phyloP scores from a whole-genome alignment of 2,797 vertebrate genomes.

The Synanceia verrucosa region DNA sequence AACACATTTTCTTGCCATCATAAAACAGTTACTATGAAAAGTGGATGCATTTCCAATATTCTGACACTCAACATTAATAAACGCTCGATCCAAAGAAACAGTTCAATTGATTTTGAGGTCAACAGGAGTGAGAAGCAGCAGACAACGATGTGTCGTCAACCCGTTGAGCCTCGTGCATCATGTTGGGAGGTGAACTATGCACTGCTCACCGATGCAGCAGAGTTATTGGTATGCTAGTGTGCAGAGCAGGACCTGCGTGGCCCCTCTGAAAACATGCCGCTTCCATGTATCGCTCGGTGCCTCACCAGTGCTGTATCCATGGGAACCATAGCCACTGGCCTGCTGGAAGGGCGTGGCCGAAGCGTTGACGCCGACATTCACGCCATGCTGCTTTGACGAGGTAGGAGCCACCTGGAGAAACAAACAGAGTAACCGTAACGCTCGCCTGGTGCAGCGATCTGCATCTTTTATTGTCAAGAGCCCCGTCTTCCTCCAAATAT shows the following conservation, averaged over 20 bases:
- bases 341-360: slow-evolving; percentile 96
- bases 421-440: background rate
- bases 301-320: slow-evolving; percentile 97
- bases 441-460: no score
- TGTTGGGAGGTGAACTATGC: slow-evolving; percentile 44
- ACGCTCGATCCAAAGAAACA: slow-evolving; percentile 4
- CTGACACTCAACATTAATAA: background rate
- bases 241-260: slow-evolving; percentile 38
- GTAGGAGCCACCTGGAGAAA: slow-evolving; percentile 92
- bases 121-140: slow-evolving; percentile 17
- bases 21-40: background rate
- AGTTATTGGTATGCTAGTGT: slow-evolving; percentile 28
- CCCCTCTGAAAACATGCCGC: slow-evolving; percentile 26
- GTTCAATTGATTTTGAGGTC: slow-evolving; percentile 14
- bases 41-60: background rate
- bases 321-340: slow-evolving; percentile 96
- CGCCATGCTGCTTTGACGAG: slow-evolving; percentile 98
- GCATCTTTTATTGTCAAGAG: no score
- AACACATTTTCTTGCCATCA: background rate
- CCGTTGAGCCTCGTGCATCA: slow-evolving; percentile 35
- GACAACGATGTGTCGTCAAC: slow-evolving; percentile 15
- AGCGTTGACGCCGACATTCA: slow-evolving; percentile 96
- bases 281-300: slow-evolving; percentile 31
- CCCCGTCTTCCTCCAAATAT: no score
- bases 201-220: slow-evolving; percentile 21